Conservation (phyloP, 2,888 invertebrate genomes). For the Chrysodeixis includens region DNA sequence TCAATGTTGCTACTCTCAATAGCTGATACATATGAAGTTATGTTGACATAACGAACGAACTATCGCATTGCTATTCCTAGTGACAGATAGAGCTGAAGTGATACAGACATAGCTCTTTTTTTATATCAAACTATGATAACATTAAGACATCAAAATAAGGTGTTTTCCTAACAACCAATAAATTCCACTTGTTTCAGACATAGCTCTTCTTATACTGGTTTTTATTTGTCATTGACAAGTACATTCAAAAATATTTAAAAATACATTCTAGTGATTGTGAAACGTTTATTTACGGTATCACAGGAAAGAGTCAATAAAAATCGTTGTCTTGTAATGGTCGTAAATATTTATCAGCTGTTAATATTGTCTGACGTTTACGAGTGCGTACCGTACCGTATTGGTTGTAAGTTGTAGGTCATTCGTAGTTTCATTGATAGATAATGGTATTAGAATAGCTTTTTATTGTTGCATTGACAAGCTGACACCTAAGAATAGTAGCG, state of each 20-base stretch:
- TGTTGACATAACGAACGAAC: too few species aligned
- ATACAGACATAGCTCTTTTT: too few species aligned
- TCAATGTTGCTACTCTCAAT: too few species aligned
- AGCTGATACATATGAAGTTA: too few species aligned
- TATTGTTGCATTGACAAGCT: neutral
- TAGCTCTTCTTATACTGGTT: neutral
- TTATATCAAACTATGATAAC: too few species aligned
- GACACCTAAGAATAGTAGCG: neutral
- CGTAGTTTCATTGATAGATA: conserved; percentile 1
- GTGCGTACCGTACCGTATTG: conserved; percentile 1
- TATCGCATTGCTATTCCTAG: too few species aligned
- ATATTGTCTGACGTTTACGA: conserved; percentile 31
- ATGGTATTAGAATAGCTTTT: neutral
- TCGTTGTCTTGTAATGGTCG: conserved; percentile 13
- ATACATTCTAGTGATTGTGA: conserved; percentile 11
- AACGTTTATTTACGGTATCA: conserved; percentile 12
- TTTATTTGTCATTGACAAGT: neutral
- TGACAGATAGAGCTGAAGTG: too few species aligned
- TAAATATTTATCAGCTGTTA: conserved; percentile 36
- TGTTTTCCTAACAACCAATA: too few species aligned
- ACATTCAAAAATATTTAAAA: neutral
- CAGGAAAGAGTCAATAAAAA: conserved; percentile 17
- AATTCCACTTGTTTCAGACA: neutral
- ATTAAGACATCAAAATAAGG: too few species aligned
- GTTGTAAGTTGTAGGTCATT: neutral